Base-by-base conservation (phyloP, 2,797 vertebrate species). In the Toxotes lorentzi region DNA sequence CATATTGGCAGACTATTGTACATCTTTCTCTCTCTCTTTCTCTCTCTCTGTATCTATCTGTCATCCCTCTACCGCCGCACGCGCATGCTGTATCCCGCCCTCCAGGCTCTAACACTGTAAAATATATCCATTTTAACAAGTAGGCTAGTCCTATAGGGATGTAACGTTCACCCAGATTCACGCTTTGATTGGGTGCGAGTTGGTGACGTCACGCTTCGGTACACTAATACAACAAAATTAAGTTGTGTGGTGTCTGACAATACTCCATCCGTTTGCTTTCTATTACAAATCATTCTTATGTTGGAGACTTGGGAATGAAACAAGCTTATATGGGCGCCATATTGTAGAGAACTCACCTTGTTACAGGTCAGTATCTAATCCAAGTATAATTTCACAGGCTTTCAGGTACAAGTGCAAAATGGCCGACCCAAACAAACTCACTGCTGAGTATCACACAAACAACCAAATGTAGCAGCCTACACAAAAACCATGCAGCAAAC, bases 1-100 rank as follows among this genome's bases (percentile, higher is more conserved):
- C 62, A 70, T 89, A 90, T 90, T 90, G 84, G 68, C 89, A 86
- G 58, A 27, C 13, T 76, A 57, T 57, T 87, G 48, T 47, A 47
- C 54, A 32, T 32, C 73, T 64, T 53, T 75, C 69, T 61, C 73
- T 64, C 43, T 57, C 67, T 68, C 61, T 60, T 40, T 51, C 72
- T 53, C 66, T 41, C 73, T 27, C 74, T 56, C 35, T 61, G 63
- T 23, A 67, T 38, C 45, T 21, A 35, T 30, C 63, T 45, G 2
- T 45, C 74, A 54, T 32, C 51, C 13, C 23, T 38, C 47, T n/a
- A 9, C 17, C 24, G 3, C 30, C 47, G 53, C n/a, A 47, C 9
- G 48, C 47, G 61, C 41, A 14, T 40, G n/a, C 53, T 51, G 58
- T 60, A 69, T 67, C 64, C 60, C 53, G 13, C 69, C 61, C 63